Evolutionary conservation across 1,140 invertebrate species (phyloP).

Genomic region (Caenorhabditis tropicalis): DNA sequence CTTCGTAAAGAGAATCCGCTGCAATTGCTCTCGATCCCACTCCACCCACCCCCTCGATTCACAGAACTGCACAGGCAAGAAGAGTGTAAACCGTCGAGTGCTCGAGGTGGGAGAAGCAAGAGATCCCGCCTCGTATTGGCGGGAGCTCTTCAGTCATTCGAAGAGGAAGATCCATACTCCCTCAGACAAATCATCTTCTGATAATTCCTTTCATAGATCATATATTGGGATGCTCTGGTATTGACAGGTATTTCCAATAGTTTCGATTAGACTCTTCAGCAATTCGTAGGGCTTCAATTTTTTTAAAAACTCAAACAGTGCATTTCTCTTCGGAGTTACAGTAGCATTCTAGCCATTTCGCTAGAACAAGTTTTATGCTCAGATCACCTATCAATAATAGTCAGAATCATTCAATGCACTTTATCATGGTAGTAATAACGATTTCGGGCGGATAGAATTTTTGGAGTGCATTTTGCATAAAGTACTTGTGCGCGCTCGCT

Average conservation of each 20-base stretch:
- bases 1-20: slow-evolving; percentile 9
- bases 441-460: not conserved
- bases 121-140: slow-evolving; percentile 30
- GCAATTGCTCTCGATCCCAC: slow-evolving; percentile 31
- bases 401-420: not conserved
- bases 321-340: too few relatives aligned
- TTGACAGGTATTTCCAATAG: not conserved
- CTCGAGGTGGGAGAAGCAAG: slow-evolving; percentile 17
- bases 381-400: too few relatives aligned
- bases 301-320: too few relatives aligned
- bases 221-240: not conserved
- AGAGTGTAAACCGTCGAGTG: slow-evolving; percentile 37
- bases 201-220: not conserved
- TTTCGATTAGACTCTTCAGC: not conserved
- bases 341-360: too few relatives aligned
- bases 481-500: not conserved
- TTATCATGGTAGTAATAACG: not conserved
- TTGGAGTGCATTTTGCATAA: slow-evolving; percentile 11
- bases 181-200: not conserved
- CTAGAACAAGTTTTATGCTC: too few relatives aligned
- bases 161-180: not conserved
- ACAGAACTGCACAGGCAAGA: slow-evolving; percentile 24
- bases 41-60: slow-evolving; percentile 42
- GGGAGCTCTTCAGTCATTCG: slow-evolving; percentile 4
- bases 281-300: too few relatives aligned